Evolutionary conservation across 2,888 invertebrate genomes (phyloP).

Genomic region (Anthophora plumipes): DNA sequence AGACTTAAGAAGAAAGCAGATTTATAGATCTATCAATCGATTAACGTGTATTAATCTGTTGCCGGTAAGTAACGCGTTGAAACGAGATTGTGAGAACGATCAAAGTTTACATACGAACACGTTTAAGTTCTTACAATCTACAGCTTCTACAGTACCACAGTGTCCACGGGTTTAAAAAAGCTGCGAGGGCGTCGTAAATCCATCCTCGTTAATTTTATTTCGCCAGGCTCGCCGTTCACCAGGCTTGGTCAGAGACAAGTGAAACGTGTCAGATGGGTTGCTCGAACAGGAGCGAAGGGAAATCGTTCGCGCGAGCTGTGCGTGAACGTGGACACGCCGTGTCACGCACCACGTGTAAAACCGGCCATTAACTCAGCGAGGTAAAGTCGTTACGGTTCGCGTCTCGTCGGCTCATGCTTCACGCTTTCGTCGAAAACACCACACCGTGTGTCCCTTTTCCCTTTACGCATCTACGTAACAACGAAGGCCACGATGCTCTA

Average conservation of each 20-base stretch:
- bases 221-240: constrained; percentile 20
- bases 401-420: constrained; percentile 21
- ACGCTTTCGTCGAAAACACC: constrained; percentile 21
- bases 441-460: constrained; percentile 7
- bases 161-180: background rate
- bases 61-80: too few species aligned
- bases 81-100: too few species aligned
- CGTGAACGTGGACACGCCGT: constrained; percentile 19
- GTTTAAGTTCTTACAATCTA: too few species aligned
- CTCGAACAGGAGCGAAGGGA: background rate
- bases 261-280: background rate
- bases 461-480: background rate
- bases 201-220: constrained; percentile 42
- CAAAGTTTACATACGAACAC: too few species aligned
- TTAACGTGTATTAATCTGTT: too few species aligned
- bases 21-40: too few species aligned
- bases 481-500: background rate
- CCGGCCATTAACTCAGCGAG: constrained; percentile 42
- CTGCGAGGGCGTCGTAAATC: constrained; percentile 22
- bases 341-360: constrained; percentile 51
- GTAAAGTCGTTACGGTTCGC: constrained; percentile 45
- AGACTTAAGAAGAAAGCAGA: too few species aligned
- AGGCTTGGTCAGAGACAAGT: background rate
- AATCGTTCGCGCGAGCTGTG: constrained; percentile 2
- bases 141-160: background rate